A percentile compares a stretch with the other conserved stretches of the same genome.
phyloP scores from a whole-genome alignment of 2,888 invertebrate species.

The Dyspetes luteomarginatus region DNA sequence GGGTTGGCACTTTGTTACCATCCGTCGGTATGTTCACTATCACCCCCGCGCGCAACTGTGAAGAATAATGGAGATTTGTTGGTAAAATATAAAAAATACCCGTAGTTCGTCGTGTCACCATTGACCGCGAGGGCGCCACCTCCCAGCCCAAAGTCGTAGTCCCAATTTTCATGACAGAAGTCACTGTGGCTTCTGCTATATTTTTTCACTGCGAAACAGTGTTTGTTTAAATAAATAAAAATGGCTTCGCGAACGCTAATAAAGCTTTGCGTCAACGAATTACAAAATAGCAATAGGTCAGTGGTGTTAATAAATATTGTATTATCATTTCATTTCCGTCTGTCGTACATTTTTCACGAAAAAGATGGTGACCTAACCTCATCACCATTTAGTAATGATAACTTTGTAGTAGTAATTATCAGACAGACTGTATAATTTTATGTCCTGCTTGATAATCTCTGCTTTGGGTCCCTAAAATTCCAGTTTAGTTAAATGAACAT shows the following conservation, averaged over 20 bases:
- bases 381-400: slow-evolving; percentile 3
- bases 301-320: not conserved
- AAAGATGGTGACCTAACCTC: not conserved
- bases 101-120: not conserved
- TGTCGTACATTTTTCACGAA: not conserved
- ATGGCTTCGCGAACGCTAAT: slow-evolving; percentile 72
- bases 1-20: too few species aligned
- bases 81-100: too few species aligned
- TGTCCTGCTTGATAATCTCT: too few species aligned
- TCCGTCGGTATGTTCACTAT: too few species aligned
- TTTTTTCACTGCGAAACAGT: not conserved
- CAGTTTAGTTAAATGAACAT: too few species aligned
- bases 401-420: not conserved
- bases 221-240: slow-evolving; percentile 40
- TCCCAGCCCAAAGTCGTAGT: not conserved
- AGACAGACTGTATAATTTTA: too few species aligned
- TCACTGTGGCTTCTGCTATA: slow-evolving; percentile 41
- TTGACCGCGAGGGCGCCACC: slow-evolving; percentile 1
- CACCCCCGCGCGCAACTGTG: too few species aligned
- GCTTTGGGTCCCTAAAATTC: too few species aligned
- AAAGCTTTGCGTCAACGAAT: slow-evolving; percentile 59
- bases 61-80: too few species aligned
- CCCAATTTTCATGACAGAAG: slow-evolving; percentile 36
- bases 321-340: not conserved
- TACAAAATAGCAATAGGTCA: slow-evolving; percentile 62